Percentiles rank a stretch among this genome's conserved stretches.
Conservation (phyloP, 2,113 vertebrate genomes). For the Melospiza georgiana region DNA sequence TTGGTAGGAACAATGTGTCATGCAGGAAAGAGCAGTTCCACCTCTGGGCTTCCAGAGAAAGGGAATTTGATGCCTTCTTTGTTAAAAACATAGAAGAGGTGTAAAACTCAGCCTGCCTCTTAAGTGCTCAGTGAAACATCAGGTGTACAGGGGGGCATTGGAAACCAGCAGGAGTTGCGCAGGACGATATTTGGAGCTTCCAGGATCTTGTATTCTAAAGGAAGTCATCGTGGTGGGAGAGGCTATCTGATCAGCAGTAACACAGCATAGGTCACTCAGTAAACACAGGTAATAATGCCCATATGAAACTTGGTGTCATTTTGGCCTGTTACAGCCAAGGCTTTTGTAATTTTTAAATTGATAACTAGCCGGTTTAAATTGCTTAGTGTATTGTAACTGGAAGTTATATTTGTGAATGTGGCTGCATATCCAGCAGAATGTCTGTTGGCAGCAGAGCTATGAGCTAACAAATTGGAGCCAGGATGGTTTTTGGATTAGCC, state of each 20-base stretch:
- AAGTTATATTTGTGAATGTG: neutral
- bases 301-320: neutral
- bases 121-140: neutral
- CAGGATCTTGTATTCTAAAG: neutral
- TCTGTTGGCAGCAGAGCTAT: neutral
- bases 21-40: fast-evolving
- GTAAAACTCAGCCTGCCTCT: neutral
- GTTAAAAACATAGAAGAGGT: neutral
- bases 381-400: neutral
- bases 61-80: neutral
- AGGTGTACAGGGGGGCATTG: neutral
- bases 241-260: neutral
- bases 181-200: neutral
- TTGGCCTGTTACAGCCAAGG: neutral
- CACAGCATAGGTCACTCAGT: neutral
- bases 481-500: neutral
- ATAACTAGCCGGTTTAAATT: neutral
- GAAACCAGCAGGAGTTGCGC: neutral
- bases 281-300: neutral
- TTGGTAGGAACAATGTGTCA: neutral
- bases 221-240: neutral
- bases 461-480: neutral
- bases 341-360: neutral
- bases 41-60: neutral
- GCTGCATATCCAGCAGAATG: neutral